Conservation (phyloP, 2,113 vertebrate species). For the Taxidea taxus region DNA sequence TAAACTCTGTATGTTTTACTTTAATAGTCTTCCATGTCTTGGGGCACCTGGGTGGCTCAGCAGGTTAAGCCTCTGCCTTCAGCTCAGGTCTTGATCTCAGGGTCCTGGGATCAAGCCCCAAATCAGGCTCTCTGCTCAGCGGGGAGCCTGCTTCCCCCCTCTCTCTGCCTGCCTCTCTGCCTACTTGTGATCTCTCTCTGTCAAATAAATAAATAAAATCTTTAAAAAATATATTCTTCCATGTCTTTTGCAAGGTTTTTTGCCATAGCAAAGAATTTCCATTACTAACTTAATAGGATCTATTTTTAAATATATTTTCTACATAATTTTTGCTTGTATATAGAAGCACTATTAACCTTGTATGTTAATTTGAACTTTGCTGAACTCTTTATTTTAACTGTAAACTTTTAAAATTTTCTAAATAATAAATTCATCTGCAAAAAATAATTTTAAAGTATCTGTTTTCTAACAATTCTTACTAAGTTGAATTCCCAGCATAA, state of each 20-base stretch:
- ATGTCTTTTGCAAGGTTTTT: background rate
- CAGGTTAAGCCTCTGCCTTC: too few relatives aligned
- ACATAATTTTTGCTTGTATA: background rate
- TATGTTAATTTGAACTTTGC: background rate
- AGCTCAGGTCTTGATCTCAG: too few relatives aligned
- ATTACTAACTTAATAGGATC: background rate
- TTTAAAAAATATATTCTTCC: too few relatives aligned
- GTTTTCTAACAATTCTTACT: background rate
- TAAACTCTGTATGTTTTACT: background rate
- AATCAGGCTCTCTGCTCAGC: too few relatives aligned
- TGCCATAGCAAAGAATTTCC: background rate
- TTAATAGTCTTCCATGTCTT: background rate
- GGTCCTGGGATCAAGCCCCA: too few relatives aligned
- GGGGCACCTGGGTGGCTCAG: too few relatives aligned
- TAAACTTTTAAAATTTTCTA: background rate
- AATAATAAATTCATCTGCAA: background rate
- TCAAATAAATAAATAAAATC: too few relatives aligned
- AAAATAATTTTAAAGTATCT: background rate
- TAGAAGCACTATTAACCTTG: background rate
- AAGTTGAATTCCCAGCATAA: background rate
- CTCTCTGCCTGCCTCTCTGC: too few relatives aligned
- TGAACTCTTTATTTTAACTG: background rate
- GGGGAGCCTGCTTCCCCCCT: too few relatives aligned
- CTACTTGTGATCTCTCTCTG: too few relatives aligned
- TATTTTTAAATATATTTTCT: background rate